A percentile compares a stretch with the other conserved stretches of the same genome.
Evolutionary conservation across 2,113 vertebrate genomes (phyloP).

Genomic region (Polypterus senegalus): DNA sequence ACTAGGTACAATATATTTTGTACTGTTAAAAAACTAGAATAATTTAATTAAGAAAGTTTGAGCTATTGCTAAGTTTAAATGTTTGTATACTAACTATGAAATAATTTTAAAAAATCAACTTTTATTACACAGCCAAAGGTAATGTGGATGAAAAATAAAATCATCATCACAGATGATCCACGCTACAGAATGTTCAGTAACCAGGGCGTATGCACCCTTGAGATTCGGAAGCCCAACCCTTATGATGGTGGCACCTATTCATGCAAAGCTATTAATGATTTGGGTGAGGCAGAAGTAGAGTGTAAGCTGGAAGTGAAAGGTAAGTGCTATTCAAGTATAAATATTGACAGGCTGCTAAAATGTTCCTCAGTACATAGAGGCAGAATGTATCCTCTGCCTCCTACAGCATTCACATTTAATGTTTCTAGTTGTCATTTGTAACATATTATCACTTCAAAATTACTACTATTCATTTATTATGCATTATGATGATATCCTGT

Average conservation of each 20-base stretch:
- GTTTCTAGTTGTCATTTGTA: too few relatives aligned
- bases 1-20: too few relatives aligned
- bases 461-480: too few relatives aligned
- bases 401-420: too few relatives aligned
- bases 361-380: too few relatives aligned
- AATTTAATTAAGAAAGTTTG: too few relatives aligned
- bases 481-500: too few relatives aligned
- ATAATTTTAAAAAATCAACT: not conserved
- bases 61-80: too few relatives aligned
- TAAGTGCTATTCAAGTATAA: slow-evolving; percentile 33
- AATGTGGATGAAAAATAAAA: slow-evolving; percentile 96
- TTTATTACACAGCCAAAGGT: slow-evolving; percentile 70
- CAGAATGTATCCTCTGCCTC: too few relatives aligned
- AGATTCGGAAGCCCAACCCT: slow-evolving; percentile 91
- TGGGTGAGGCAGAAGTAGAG: slow-evolving; percentile 83
- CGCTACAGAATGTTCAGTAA: slow-evolving; percentile 92
- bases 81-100: not conserved
- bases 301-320: slow-evolving; percentile 98
- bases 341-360: too few relatives aligned
- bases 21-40: too few relatives aligned
- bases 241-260: slow-evolving; percentile 83
- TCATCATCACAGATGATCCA: slow-evolving; percentile 74
- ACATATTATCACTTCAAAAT: too few relatives aligned
- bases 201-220: slow-evolving; percentile 90
- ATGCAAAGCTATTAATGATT: slow-evolving; percentile 77